Evolutionary conservation across 53 echinoderm and acorn worm species (phyloP), one percentile per base, ranked within the genome.

Genomic region (Echinometra lucunter): DNA sequence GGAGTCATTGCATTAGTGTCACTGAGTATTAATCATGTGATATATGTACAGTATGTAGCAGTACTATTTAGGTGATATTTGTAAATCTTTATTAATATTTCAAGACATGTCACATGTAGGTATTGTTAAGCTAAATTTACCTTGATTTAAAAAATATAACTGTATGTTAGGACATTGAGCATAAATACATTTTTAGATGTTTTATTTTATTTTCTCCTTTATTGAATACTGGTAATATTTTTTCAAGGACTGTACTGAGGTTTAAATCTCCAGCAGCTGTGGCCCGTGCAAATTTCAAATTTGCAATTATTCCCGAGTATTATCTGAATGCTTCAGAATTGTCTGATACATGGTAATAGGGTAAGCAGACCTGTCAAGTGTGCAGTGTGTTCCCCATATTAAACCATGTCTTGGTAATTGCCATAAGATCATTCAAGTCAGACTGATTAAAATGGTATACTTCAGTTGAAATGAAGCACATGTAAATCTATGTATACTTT

Each of bases 191-290:
- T n/a, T n/a, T n/a, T n/a, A n/a, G n/a, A n/a, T n/a, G n/a, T n/a
- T n/a, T n/a, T n/a, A n/a, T n/a, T n/a, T n/a, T n/a, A n/a, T n/a
- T n/a, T n/a, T n/a, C n/a, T n/a, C n/a, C n/a, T n/a, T n/a, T n/a
- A n/a, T n/a, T n/a, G n/a, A n/a, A n/a, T n/a, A n/a, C n/a, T n/a
- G n/a, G n/a, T n/a, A n/a, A n/a, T n/a, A n/a, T n/a, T n/a, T n/a
- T n/a, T n/a, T n/a, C n/a, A n/a, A n/a, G n/a, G n/a, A 53, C 23
- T 38, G 21, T 7, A 38, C 18, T 78, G 18, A 23, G 38, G 19
- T 40, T 81, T 47, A 3, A 23, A 85, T 85, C 81, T 18, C 81
- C n/a, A n/a, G 85, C 85, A 49, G 85, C 85, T 53, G 85, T 13
- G 2, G 5, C 28, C n/a, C 49, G 85, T 85, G 85, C 85, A 49